These are phyloP conservation scores for Dicrurus megarhynchus DNA, from an alignment of 2,113 vertebrate genomes.

Conservation along the genomic window DNA sequence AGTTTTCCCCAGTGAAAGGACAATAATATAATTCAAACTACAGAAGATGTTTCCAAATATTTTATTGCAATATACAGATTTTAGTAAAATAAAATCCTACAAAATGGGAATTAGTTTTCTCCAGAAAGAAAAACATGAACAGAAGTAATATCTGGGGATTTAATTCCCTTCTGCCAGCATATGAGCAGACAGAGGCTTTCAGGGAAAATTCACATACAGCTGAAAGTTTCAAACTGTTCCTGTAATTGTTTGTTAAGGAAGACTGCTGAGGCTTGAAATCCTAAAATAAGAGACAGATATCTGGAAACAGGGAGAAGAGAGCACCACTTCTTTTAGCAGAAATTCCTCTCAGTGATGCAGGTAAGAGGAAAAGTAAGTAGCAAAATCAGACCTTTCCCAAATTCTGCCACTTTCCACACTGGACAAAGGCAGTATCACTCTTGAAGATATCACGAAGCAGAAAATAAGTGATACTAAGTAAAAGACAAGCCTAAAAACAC, in stretches of 20 bases:
- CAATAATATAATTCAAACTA: not conserved
- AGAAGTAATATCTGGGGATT: not conserved
- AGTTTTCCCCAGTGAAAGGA: not conserved
- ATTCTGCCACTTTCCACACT: not conserved
- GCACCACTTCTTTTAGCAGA: not conserved
- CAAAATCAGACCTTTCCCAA: not conserved
- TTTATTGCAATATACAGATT: not conserved
- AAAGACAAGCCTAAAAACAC: not conserved
- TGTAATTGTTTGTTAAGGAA: slow-evolving; percentile 15
- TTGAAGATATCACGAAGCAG: not conserved
- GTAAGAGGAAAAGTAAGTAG: not conserved
- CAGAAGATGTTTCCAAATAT: not conserved
- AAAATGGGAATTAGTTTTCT: not conserved
- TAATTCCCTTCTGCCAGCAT: not conserved
- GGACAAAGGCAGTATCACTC: not conserved
- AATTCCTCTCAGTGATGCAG: not conserved
- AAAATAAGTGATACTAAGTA: not conserved
- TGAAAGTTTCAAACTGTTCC: not conserved
- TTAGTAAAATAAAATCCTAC: not conserved
- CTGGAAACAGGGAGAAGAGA: not conserved
- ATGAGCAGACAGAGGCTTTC: not conserved
- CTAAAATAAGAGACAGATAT: not conserved
- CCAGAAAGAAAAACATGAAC: not conserved
- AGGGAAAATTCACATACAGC: not conserved
- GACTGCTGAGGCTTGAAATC: not conserved